Percentiles rank a stretch among this genome's conserved stretches.
Conservation (phyloP, 2,113 vertebrate genomes). For the Zosterops pallidus region DNA sequence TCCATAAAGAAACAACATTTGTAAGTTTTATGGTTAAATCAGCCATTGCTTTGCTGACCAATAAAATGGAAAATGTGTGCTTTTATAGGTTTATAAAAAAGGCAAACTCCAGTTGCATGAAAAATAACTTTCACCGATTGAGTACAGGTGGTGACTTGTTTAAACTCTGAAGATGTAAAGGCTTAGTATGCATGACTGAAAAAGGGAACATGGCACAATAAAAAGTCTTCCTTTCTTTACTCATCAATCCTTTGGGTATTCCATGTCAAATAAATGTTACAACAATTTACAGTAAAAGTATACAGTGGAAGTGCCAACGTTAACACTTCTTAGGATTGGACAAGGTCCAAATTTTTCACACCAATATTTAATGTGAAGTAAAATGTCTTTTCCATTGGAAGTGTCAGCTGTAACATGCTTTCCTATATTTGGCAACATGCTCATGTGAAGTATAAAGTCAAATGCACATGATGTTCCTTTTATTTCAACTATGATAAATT, state of each 20-base stretch:
- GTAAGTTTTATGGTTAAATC: conserved; percentile 77
- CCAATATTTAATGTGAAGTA: conserved; percentile 87
- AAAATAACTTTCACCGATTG: conserved; percentile 84
- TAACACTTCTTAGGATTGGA: conserved; percentile 90
- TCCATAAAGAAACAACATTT: conserved; percentile 75
- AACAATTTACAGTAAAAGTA: conserved; percentile 92
- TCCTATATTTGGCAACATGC: conserved; percentile 90
- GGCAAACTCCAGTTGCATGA: conserved; percentile 80
- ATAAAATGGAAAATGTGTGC: conserved; percentile 85
- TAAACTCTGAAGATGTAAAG: conserved; percentile 83
- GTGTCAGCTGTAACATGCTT: conserved; percentile 84
- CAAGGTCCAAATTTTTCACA: conserved; percentile 84
- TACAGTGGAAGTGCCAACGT: conserved; percentile 91
- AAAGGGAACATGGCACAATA: conserved; percentile 88
- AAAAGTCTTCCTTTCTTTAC: conserved; percentile 83
- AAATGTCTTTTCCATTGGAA: conserved; percentile 88
- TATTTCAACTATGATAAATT: conserved; percentile 85
- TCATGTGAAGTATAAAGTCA: conserved; percentile 79
- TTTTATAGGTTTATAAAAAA: conserved; percentile 84
- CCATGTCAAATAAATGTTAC: conserved; percentile 91
- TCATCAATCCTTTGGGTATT: conserved; percentile 90
- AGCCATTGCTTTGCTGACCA: conserved; percentile 77
- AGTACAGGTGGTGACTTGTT: conserved; percentile 86
- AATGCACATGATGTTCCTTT: conserved; percentile 80
- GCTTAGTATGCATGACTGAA: conserved; percentile 89